phyloP scores from a whole-genome alignment of 2,113 vertebrate species.

The Eira barbara region DNA sequence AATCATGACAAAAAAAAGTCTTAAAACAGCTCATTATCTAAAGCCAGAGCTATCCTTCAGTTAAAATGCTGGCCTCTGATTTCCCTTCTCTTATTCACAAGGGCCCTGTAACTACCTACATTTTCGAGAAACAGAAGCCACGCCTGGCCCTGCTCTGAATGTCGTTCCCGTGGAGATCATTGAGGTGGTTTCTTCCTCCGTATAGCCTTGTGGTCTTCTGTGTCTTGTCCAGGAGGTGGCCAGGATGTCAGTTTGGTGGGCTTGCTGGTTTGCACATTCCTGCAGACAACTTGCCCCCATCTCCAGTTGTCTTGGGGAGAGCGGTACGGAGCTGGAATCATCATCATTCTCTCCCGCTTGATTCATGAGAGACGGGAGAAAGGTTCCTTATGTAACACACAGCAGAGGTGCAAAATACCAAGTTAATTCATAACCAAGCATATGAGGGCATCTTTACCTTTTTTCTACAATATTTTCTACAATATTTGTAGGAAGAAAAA shows the following conservation, averaged over 20 bases:
- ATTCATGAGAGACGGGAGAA: conserved; percentile 54
- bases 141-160: background rate
- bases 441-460: background rate
- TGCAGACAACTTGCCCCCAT: conserved; percentile 45
- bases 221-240: background rate
- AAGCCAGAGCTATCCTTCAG: background rate
- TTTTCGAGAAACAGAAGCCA: background rate
- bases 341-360: conserved; percentile 61
- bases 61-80: background rate
- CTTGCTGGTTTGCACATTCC: background rate
- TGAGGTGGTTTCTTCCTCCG: background rate
- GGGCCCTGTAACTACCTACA: background rate
- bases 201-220: background rate
- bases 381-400: conserved; percentile 50
- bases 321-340: conserved; percentile 28
- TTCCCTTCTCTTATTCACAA: background rate
- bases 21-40: background rate
- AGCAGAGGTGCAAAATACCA: conserved; percentile 30
- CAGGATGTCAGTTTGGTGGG: background rate
- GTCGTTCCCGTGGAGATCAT: background rate
- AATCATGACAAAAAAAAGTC: background rate
- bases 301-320: conserved; percentile 47
- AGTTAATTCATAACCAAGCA: conserved; percentile 1
- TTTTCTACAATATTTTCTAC: background rate
- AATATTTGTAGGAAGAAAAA: background rate